Evolutionary conservation across 2,888 invertebrate species (phyloP), one percentile per base, ranked within the genome.

Genomic region (Dysmachus trigonus): DNA sequence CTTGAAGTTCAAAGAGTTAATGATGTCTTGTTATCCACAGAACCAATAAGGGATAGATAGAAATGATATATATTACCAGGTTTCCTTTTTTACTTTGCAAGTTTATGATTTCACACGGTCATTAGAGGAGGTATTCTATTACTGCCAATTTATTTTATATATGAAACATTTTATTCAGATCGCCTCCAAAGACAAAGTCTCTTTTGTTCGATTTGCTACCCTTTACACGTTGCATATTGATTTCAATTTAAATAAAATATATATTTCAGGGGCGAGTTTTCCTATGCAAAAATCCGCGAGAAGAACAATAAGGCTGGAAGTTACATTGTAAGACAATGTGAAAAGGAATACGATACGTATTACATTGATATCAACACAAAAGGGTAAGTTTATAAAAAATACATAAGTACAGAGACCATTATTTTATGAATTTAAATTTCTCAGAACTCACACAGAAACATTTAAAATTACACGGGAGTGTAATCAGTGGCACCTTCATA

Each of bases 251-350:
- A 62, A 0, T 10, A 22, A 62, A 18, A 18, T 7, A 8, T 62
- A 62, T 22, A 10, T 27, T 62, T 27, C 91, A 97, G 97, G 18
- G 96, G 96, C 76, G 95, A 95, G 89, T 98, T 97, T 93, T 96
- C 97, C 0, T 96, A 96, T 91, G 94, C 95, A 31, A 97, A 97
- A 92, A 93, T 98, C 83, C 95, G 96, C 90, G 95, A 96, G 88
- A 97, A 97, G 8, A 93, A 93, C 7, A 95, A 96, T 90, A 94
- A 94, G 90, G 94, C 95, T 62, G 97, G 97, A 27, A 96, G 95
- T 90, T 98, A 95, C 90, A 95, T 98, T 88, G 91, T 98, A 51
- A 93, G 98, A 53, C 96, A 97, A 91, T 96, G 97, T 90, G 96
- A 96, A 91, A 94, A 94, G 33, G 94, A 94, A 88, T 97, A 97